phyloP scores from a whole-genome alignment of 2,888 invertebrate genomes.

The Augochlorella aurata region DNA sequence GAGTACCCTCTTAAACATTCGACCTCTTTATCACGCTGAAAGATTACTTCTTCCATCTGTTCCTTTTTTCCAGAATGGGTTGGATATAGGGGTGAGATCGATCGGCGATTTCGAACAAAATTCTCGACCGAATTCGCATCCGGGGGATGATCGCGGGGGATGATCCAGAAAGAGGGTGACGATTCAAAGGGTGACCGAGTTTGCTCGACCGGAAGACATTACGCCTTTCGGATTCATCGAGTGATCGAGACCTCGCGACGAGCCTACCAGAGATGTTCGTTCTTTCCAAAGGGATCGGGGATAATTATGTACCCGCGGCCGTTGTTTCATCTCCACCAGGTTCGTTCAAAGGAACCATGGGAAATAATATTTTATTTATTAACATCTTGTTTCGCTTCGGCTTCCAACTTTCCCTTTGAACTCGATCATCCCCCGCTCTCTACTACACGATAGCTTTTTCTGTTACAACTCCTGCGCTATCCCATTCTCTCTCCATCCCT shows the following conservation, averaged over 20 bases:
- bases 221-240: constrained; percentile 8
- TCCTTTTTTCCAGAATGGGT: no score
- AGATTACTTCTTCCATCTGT: not conserved
- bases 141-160: not conserved
- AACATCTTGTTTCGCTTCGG: constrained; percentile 22
- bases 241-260: not conserved
- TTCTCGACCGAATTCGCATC: not conserved
- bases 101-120: not conserved
- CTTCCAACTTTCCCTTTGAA: constrained; percentile 13
- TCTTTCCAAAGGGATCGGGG: not conserved
- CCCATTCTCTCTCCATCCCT: not conserved
- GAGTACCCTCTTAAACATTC: constrained; percentile 10
- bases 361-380: constrained; percentile 47
- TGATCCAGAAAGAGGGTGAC: no score
- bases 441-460: not conserved
- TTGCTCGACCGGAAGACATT: constrained; percentile 8
- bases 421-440: not conserved
- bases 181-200: constrained; percentile 11
- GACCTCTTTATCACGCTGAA: not conserved
- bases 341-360: constrained; percentile 8
- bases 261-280: constrained; percentile 4
- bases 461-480: not conserved
- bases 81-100: not conserved
- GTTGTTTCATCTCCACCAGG: not conserved
- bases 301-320: constrained; percentile 22